phyloP scores from a whole-genome alignment of 2,888 invertebrate genomes.

The Erannis defoliaria region DNA sequence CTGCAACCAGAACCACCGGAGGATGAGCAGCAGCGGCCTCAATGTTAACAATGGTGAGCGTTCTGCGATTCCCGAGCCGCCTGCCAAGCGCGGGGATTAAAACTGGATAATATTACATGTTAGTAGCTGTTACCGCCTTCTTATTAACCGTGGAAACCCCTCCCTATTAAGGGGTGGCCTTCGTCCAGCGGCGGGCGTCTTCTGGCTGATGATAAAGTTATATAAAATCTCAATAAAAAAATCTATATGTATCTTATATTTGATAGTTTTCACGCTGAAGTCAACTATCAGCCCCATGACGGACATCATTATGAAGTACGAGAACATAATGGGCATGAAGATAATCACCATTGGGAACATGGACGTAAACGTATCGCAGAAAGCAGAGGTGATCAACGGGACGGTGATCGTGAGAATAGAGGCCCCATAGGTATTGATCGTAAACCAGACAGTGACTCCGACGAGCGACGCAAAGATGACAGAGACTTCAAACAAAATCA shows the following conservation, averaged over 20 bases:
- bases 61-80: too few relatives aligned
- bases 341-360: neutral
- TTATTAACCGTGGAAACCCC: too few relatives aligned
- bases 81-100: too few relatives aligned
- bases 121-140: too few relatives aligned
- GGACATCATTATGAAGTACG: conserved; percentile 12
- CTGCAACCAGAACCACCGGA: too few relatives aligned
- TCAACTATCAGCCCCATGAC: conserved; percentile 16
- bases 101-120: too few relatives aligned
- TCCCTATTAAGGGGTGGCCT: too few relatives aligned
- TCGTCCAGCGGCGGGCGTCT: too few relatives aligned
- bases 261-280: conserved; percentile 32
- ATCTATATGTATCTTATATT: neutral
- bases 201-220: too few relatives aligned
- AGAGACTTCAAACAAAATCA: neutral
- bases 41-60: too few relatives aligned
- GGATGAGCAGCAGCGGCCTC: too few relatives aligned
- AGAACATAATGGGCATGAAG: conserved; percentile 6
- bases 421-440: neutral
- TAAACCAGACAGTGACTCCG: neutral
- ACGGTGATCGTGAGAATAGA: neutral
- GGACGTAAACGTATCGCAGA: neutral
- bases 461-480: neutral
- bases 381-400: neutral
- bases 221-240: too few relatives aligned